Percentiles rank a stretch among this genome's conserved stretches.
Conservation (phyloP, 1,140 invertebrate species). For the Zeugodacus cucurbitae region DNA sequence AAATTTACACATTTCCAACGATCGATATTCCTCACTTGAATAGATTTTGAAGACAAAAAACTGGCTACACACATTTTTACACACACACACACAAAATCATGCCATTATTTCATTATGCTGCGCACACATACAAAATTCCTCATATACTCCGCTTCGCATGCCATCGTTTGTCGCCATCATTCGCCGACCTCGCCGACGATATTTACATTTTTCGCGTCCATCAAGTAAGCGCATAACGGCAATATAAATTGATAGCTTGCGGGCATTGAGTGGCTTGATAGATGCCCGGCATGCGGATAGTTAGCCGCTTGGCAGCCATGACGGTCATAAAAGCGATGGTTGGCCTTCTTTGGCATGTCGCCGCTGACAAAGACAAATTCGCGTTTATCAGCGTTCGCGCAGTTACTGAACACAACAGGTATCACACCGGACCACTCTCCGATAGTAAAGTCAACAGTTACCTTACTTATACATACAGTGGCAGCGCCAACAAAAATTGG, state of each 20-base stretch:
- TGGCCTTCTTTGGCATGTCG: neutral
- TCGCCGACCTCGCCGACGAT: neutral
- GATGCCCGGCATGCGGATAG: neutral
- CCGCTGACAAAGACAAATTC: neutral
- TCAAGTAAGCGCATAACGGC: slow-evolving; percentile 7
- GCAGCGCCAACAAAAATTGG: neutral
- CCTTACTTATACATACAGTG: no score
- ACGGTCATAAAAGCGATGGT: neutral
- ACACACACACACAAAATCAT: neutral
- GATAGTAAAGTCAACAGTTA: no score
- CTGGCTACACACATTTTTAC: neutral
- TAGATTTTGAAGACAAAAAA: neutral
- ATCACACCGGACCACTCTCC: neutral
- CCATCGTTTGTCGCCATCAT: neutral
- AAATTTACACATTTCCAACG: no score
- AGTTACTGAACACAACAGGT: neutral
- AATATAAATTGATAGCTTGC: slow-evolving; percentile 5
- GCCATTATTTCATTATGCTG: neutral
- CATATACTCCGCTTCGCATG: no score
- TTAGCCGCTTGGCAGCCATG: neutral
- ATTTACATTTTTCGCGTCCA: neutral
- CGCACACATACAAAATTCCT: neutral
- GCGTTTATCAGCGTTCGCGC: neutral
- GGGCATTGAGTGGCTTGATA: neutral
- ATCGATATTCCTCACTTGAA: no score